These are phyloP conservation scores for Pinctada fucata DNA, from an alignment of 2,888 invertebrate genomes.

Conservation along the genomic window DNA sequence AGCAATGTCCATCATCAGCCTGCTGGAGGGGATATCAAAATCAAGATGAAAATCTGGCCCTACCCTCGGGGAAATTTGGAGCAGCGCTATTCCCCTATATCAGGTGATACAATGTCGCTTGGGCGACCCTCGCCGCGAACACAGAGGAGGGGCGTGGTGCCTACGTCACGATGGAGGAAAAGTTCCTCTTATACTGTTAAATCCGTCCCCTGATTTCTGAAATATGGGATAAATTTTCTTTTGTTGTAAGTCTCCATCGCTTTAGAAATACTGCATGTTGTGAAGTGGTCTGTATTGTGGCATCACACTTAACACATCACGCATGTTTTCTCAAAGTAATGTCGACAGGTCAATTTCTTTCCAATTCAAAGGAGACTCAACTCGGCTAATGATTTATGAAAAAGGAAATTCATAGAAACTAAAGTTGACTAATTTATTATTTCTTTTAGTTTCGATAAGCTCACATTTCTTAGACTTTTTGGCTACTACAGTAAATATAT, in stretches of 20 bases:
- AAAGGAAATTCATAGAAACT: too few relatives aligned
- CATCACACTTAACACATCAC: conserved; percentile 7
- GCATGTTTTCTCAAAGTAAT: background rate
- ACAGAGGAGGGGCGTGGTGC: conserved; percentile 3
- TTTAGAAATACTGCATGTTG: conserved; percentile 8
- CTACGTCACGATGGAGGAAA: background rate
- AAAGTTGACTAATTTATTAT: too few relatives aligned
- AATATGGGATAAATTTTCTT: too few relatives aligned
- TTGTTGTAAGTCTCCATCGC: background rate
- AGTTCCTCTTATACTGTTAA: conserved; percentile 12
- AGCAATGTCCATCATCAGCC: conserved; percentile 81
- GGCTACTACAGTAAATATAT: too few relatives aligned
- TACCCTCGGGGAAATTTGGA: conserved; percentile 32
- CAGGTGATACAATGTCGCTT: conserved; percentile 30
- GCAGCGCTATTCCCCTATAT: conserved; percentile 11
- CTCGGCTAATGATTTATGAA: too few relatives aligned
- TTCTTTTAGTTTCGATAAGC: too few relatives aligned
- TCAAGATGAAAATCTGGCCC: conserved; percentile 40
- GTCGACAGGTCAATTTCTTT: too few relatives aligned
- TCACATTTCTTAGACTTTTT: too few relatives aligned
- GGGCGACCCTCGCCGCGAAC: conserved; percentile 5
- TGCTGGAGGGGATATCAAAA: conserved; percentile 55
- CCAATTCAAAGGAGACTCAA: too few relatives aligned
- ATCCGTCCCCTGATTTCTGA: conserved; percentile 12
- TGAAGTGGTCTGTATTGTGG: conserved; percentile 1